These are phyloP conservation scores for Cuculus canorus DNA, from an alignment of 2,797 vertebrate genomes.

Conservation along the genomic window DNA sequence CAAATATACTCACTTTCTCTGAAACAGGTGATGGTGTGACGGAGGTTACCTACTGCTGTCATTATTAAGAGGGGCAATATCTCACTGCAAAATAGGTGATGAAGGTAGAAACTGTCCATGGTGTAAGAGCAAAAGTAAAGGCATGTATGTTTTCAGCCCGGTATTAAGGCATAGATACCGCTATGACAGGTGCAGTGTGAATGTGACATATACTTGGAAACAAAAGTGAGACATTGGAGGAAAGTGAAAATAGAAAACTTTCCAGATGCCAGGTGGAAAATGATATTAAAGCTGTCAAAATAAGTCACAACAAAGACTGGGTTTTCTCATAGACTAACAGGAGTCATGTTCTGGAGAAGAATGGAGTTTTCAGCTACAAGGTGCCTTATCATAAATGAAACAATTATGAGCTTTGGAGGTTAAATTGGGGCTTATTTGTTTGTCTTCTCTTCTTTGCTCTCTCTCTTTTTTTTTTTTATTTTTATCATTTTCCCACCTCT, in stretches of 20 bases:
- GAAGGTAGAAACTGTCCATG: constrained; percentile 25
- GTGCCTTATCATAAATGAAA: background rate
- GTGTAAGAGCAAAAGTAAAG: background rate
- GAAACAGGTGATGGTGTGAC: background rate
- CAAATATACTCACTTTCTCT: background rate
- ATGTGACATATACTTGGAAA: constrained; percentile 35
- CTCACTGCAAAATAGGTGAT: constrained; percentile 40
- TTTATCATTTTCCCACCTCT: no score
- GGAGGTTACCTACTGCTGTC: constrained; percentile 8
- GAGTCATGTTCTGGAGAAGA: constrained; percentile 40
- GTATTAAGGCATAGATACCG: background rate
- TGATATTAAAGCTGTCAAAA: constrained; percentile 66
- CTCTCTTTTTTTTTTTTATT: fast-evolving
- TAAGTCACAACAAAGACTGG: constrained; percentile 61
- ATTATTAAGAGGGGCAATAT: background rate
- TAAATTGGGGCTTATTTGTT: background rate
- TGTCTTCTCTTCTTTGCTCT: background rate
- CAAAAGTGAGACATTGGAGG: constrained; percentile 46
- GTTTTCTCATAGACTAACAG: constrained; percentile 34
- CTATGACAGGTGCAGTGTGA: constrained; percentile 36
- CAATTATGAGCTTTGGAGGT: background rate
- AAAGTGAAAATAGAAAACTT: constrained; percentile 63
- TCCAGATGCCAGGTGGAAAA: constrained; percentile 62
- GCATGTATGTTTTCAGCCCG: background rate
- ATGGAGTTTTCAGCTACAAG: background rate